Evolutionary conservation across 2,888 invertebrate genomes (phyloP).

Genomic region (Chalcosyrphus nemorum): DNA sequence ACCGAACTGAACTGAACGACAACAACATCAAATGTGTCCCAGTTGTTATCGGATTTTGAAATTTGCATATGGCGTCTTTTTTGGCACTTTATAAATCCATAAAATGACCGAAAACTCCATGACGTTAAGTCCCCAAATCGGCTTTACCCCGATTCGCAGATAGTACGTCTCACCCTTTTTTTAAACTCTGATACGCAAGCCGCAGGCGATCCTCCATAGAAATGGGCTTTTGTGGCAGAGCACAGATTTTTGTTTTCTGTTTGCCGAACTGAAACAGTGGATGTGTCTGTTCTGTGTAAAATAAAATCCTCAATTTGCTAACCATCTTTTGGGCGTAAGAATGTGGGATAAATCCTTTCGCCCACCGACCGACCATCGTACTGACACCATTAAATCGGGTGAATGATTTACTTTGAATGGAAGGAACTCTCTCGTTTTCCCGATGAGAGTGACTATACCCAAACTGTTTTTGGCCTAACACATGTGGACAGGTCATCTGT

Average conservation of each 20-base stretch:
- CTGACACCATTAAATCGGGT: slow-evolving; percentile 70
- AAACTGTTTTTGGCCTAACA: slow-evolving; percentile 66
- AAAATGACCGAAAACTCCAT: slow-evolving; percentile 74
- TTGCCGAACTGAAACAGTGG: slow-evolving; percentile 6
- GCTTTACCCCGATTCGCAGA: slow-evolving; percentile 63
- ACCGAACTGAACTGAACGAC: slow-evolving; percentile 60
- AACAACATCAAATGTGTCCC: slow-evolving; percentile 72
- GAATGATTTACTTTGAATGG: slow-evolving; percentile 64
- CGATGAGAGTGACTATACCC: slow-evolving; percentile 24
- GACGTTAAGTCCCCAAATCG: slow-evolving; percentile 72
- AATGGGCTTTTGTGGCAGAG: slow-evolving; percentile 69
- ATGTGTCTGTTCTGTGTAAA: slow-evolving; percentile 44
- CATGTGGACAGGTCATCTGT: slow-evolving; percentile 72
- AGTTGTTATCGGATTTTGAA: slow-evolving; percentile 72
- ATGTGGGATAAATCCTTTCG: slow-evolving; percentile 61
- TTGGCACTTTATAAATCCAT: slow-evolving; percentile 74
- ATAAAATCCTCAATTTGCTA: slow-evolving; percentile 73
- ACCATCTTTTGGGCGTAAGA: slow-evolving; percentile 70
- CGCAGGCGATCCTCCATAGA: slow-evolving; percentile 68
- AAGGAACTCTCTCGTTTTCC: slow-evolving; percentile 10
- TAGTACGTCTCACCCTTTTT: not conserved
- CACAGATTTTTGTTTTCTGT: slow-evolving; percentile 33
- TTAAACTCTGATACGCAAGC: slow-evolving; percentile 47
- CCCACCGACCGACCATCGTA: slow-evolving; percentile 3
- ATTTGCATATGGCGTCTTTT: slow-evolving; percentile 72